phyloP scores from a whole-genome alignment of 2,113 vertebrate genomes.

The Salminus brasiliensis region DNA sequence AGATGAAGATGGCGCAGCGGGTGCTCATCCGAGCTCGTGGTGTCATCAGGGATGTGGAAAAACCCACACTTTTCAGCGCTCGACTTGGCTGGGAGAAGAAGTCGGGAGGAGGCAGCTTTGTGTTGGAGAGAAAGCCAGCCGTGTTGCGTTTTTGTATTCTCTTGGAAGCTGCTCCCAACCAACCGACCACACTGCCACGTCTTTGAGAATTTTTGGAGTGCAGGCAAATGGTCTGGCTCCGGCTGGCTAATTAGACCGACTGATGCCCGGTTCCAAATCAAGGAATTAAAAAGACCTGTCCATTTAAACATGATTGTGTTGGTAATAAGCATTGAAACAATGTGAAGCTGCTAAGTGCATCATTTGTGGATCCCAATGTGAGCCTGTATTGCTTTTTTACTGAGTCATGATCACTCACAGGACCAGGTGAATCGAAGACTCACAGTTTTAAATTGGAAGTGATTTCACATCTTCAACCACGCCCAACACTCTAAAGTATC shows the following conservation, averaged over 20 bases:
- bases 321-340: neutral
- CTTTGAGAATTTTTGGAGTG: neutral
- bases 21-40: neutral
- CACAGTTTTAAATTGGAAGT: no score
- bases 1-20: conserved; percentile 17
- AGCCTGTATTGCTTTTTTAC: no score
- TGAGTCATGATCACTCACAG: no score
- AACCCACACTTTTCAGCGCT: conserved; percentile 5
- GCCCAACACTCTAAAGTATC: no score
- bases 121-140: neutral
- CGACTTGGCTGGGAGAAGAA: conserved; percentile 2
- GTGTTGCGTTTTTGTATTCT: neutral
- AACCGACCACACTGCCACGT: neutral
- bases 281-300: neutral
- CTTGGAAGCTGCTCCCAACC: neutral
- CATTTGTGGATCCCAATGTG: no score
- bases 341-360: no score
- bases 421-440: no score
- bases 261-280: neutral
- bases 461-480: no score
- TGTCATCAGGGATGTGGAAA: conserved; percentile 4
- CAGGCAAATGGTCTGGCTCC: neutral
- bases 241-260: conserved; percentile 1
- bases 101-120: neutral
- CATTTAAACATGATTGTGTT: neutral